Conservation (phyloP, 2,888 invertebrate genomes). For the Stictocephala bisonia region DNA sequence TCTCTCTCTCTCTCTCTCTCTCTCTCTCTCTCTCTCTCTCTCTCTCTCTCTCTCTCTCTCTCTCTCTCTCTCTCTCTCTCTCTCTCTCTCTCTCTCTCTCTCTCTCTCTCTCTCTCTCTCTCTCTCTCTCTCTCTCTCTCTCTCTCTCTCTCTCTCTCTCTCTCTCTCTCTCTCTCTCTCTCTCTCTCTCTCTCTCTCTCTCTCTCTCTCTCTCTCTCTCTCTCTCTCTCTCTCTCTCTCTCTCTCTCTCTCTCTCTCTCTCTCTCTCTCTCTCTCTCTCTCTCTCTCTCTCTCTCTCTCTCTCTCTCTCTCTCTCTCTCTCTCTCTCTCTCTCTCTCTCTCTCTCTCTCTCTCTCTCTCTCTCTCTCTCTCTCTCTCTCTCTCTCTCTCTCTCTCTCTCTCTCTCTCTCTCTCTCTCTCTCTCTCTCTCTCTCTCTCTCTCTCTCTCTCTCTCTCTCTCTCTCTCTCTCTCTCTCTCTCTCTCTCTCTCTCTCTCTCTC, state of each 20-base stretch:
- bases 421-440: background rate
- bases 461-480: background rate
- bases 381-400: background rate
- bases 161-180: constrained; percentile 24
- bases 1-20: constrained; percentile 33
- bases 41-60: constrained; percentile 27
- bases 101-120: constrained; percentile 24
- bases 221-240: constrained; percentile 24
- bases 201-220: constrained; percentile 24
- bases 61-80: constrained; percentile 26
- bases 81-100: constrained; percentile 24
- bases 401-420: background rate
- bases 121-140: constrained; percentile 24
- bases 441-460: background rate
- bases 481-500: background rate
- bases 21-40: constrained; percentile 24
- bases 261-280: constrained; percentile 24
- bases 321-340: background rate
- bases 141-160: constrained; percentile 24
- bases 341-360: background rate
- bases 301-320: background rate
- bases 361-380: background rate
- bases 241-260: constrained; percentile 24
- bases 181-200: constrained; percentile 24
- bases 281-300: constrained; percentile 18